Base-by-base conservation (phyloP, 2,797 vertebrate genomes). In the Sebastolobus alascanus region DNA sequence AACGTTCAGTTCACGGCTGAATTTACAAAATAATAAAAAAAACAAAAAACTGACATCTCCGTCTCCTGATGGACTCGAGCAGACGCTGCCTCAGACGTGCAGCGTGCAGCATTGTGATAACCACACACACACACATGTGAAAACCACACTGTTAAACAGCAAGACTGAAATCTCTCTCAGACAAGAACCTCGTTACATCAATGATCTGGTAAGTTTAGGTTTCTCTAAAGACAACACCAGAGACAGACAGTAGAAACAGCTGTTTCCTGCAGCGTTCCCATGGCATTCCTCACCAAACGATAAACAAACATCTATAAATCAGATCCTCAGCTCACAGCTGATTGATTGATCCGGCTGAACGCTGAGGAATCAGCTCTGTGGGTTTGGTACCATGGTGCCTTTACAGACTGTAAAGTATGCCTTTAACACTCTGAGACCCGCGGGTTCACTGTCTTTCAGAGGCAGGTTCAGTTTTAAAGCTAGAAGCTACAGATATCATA, bases 281-380 rank as follows among this genome's bases (percentile, higher is more conserved):
- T 0, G 3, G 3, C 78, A 79, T 84, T 84, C 81, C 87, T 73
- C 59, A 8, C 20, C 20, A 12, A 60, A 73, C 40, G 7, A 82
- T 38, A 68, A 64, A 74, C 65, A 88, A 84, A 88, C 59, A 14
- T 64, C 70, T n/a, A 64, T 77, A 80, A 82, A 87, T 75, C 85
- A 76, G 50, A 33, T 27, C 2, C n/a, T 27, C 27, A 43, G 1
- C 59, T 55, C 58, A 13, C 33, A 25, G 59, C 60, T 43, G 40
- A 43, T 43, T 43, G 40, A 43, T 43, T 74, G 46, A 52, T 56
- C 22, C 7, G 18, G 22, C 14, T 64, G 75, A 55, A 40, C n/a
- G 1, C 31, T 1, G 31, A 14, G 18, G 13, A n/a, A 13, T 29
- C 29, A 56, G 9, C n/a, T 43, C 12, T 9, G 56, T 38, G 33